Conservation (phyloP, 1,140 invertebrate genomes). For the Pachypsylla venusta region DNA sequence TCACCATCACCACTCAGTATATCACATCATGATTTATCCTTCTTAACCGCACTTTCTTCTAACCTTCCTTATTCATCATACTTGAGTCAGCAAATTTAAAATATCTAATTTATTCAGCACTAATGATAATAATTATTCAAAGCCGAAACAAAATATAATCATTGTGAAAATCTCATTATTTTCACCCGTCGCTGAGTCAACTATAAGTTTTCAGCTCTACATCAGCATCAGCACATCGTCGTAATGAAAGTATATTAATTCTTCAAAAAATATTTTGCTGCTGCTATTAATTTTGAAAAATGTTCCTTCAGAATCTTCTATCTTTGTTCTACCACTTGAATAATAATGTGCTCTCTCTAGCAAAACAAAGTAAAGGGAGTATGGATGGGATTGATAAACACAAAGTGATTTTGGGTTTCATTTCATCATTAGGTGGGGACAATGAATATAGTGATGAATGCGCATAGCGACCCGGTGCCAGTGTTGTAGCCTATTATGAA, state of each 20-base stretch:
- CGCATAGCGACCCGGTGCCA: too few relatives aligned
- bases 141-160: not conserved
- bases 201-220: not conserved
- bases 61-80: not conserved
- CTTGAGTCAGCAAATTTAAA: too few relatives aligned
- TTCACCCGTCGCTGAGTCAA: not conserved
- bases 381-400: too few relatives aligned
- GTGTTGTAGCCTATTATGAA: too few relatives aligned
- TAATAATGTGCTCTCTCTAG: not conserved
- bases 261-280: slow-evolving; percentile 6
- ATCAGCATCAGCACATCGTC: not conserved
- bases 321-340: slow-evolving; percentile 3
- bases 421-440: too few relatives aligned
- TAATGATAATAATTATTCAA: not conserved
- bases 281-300: slow-evolving; percentile 9
- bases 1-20: too few relatives aligned
- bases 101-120: too few relatives aligned
- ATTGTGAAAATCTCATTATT: not conserved
- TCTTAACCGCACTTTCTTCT: not conserved
- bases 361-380: too few relatives aligned
- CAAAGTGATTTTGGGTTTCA: too few relatives aligned
- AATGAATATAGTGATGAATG: too few relatives aligned
- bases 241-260: slow-evolving; percentile 5
- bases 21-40: too few relatives aligned
- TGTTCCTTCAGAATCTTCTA: not conserved